phyloP scores from a whole-genome alignment of 2,888 invertebrate genomes.

The Tolmerus cingulatus region DNA sequence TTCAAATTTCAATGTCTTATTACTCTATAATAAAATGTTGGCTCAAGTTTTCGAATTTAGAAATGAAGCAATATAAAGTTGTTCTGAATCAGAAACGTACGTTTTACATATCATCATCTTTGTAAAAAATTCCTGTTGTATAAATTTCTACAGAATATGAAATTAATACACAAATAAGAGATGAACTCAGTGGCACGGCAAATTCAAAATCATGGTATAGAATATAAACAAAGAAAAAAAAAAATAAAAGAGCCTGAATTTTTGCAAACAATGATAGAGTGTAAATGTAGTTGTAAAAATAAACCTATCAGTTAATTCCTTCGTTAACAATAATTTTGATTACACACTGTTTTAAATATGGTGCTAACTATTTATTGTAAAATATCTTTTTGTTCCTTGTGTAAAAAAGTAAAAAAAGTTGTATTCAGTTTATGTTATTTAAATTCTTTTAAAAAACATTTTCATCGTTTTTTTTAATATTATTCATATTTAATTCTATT shows the following conservation, averaged over 20 bases:
- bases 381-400: slow-evolving; percentile 26
- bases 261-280: not conserved
- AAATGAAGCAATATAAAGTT: no score
- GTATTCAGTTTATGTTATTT: slow-evolving; percentile 3
- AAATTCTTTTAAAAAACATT: slow-evolving; percentile 2
- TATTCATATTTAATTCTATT: slow-evolving; percentile 10
- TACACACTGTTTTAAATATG: slow-evolving; percentile 2
- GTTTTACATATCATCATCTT: no score
- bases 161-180: not conserved
- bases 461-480: slow-evolving; percentile 14
- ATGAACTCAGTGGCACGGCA: not conserved
- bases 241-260: not conserved
- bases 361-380: slow-evolving; percentile 43
- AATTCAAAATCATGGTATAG: not conserved
- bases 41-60: no score
- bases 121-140: no score
- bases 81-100: no score
- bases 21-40: no score
- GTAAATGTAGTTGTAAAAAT: not conserved
- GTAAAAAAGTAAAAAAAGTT: slow-evolving; percentile 43
- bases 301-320: not conserved
- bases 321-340: slow-evolving; percentile 2
- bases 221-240: not conserved
- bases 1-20: no score
- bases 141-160: no score